Evolutionary conservation across 2,113 vertebrate species (phyloP).

Genomic region (Paraplagusia blochii): DNA sequence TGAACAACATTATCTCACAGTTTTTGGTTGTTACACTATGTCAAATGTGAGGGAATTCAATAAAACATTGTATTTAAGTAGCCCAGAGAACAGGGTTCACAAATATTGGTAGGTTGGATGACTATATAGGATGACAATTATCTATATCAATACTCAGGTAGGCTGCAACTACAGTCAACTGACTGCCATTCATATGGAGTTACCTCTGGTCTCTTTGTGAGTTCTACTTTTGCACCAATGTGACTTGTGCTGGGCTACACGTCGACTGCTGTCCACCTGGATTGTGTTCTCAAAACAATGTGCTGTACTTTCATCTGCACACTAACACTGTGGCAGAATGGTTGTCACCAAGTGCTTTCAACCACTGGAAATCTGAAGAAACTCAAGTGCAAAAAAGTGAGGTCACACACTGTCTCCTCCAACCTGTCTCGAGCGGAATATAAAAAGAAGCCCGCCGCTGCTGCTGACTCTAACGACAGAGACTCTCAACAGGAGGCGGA

Average conservation of each 20-base stretch:
- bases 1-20: too few relatives aligned
- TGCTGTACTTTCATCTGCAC: slow-evolving; percentile 53
- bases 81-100: too few relatives aligned
- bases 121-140: too few relatives aligned
- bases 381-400: slow-evolving; percentile 66
- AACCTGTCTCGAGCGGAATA: slow-evolving; percentile 33
- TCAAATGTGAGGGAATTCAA: too few relatives aligned
- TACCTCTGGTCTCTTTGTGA: too few relatives aligned
- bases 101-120: too few relatives aligned
- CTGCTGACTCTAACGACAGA: slow-evolving; percentile 4
- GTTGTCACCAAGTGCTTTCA: slow-evolving; percentile 70
- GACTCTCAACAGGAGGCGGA: slow-evolving; percentile 15
- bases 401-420: slow-evolving; percentile 52
- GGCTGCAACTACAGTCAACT: too few relatives aligned
- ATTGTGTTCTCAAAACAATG: slow-evolving; percentile 52
- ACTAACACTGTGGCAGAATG: slow-evolving; percentile 49
- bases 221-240: too few relatives aligned
- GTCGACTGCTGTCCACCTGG: slow-evolving; percentile 31
- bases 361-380: slow-evolving; percentile 56
- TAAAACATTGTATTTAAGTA: too few relatives aligned
- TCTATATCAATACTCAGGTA: too few relatives aligned
- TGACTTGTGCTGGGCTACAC: neutral
- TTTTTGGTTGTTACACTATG: too few relatives aligned
- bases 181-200: too few relatives aligned
- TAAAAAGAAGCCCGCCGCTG: slow-evolving; percentile 19